These are phyloP conservation scores for Ypsolopha scabrella DNA, from an alignment of 2,888 invertebrate genomes.

Conservation along the genomic window DNA sequence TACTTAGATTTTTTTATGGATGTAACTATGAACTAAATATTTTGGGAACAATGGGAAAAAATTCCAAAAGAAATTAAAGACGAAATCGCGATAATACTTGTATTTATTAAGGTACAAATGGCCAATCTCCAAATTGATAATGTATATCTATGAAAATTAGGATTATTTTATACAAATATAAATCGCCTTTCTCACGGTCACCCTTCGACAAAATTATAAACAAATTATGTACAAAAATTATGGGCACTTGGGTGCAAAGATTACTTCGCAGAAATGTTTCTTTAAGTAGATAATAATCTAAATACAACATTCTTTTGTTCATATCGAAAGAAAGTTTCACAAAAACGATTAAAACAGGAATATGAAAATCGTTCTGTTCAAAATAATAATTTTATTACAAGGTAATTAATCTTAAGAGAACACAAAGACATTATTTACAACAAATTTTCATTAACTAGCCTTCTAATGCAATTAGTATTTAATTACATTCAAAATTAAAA, in stretches of 20 bases:
- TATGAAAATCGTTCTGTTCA: no score
- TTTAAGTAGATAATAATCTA: background rate
- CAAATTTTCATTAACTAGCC: background rate
- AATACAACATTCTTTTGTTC: no score
- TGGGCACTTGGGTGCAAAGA: conserved; percentile 45
- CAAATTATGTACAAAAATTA: conserved; percentile 14
- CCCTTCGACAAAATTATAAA: conserved; percentile 4
- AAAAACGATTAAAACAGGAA: no score
- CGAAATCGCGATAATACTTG: conserved; percentile 22
- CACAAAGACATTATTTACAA: background rate
- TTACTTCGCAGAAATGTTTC: conserved; percentile 26
- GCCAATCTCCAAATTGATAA: conserved; percentile 28
- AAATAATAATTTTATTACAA: no score
- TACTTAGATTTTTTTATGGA: no score
- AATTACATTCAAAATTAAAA: background rate
- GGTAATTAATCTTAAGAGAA: no score
- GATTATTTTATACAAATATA: conserved; percentile 3
- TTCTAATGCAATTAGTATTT: background rate
- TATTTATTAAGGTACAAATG: conserved; percentile 42
- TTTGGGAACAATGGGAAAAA: no score
- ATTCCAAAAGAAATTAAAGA: no score
- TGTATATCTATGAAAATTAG: conserved; percentile 15
- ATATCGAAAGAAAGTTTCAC: no score
- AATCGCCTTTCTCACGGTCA: background rate
- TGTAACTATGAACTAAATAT: no score